Base-by-base conservation (phyloP, 1,140 invertebrate species). In the Aleiodes sp. region DNA sequence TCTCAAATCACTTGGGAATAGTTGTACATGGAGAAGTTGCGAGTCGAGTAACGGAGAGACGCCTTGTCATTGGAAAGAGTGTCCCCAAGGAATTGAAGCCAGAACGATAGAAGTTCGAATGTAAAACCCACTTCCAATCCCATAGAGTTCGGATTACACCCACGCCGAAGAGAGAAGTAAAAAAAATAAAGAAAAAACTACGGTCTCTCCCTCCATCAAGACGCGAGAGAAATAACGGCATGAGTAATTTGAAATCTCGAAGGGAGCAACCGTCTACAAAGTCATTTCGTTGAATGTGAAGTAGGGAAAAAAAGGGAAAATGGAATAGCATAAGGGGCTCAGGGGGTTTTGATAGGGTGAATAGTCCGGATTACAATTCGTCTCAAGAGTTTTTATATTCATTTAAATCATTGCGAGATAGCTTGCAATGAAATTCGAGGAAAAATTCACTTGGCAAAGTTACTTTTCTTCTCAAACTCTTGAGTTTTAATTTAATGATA, bases 181-280 rank as follows among this genome's bases (percentile, higher is more conserved):
- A n/a, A n/a, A n/a, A n/a, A n/a, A n/a, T n/a, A n/a, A 52, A 24
- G 21, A 59, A 39, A 37, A 70, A 52, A 41, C 60, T 62, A 71
- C 73, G 72, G n/a, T n/a, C n/a, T n/a, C n/a, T n/a, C n/a, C 71
- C 64, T 72, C 21, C 57, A 19, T 31, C 37, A 52, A 26, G 19
- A 69, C 26, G 21, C 35, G 46, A 52, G 35, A 62, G 67, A 67
- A 70, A 73, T 73, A 73, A 68, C 9, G 33, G 59, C 70, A 76
- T 80, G 76, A 81, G 78, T 81, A 81, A 80, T 83, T 75, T 80
- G 70, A 69, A 59, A 39, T 66, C 71, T 52, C 59, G 28, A 10
- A 59, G 61, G 63, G 46, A 56, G 63, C 65, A 29, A 39, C 59
- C 41, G 16, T 62, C 52, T 62, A 59, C 19, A 62, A 68, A 46